Base-by-base conservation (phyloP, 2,888 invertebrate species). In the Synergus itoensis region DNA sequence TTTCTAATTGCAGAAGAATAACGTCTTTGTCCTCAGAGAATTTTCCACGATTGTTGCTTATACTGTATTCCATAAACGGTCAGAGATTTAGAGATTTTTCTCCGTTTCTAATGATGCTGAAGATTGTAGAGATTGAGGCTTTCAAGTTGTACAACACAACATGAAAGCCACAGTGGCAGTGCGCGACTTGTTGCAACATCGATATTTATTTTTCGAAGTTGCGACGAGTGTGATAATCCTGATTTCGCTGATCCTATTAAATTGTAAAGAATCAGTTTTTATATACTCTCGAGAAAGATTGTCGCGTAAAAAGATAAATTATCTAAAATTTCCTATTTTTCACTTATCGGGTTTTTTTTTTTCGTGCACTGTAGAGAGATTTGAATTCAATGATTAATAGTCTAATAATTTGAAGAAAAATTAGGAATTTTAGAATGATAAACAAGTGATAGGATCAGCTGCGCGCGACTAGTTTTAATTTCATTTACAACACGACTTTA, bases 381-480 rank as follows among this genome's bases (percentile, higher is more conserved):
- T 12, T 60, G 21, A 12, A 21, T 9, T 60, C 11, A 28, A 18
- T 60, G 60, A 21, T 53, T 36, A 40, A 41, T 11, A 65, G 41
- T 67, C 1, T 4, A 45, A 12, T 18, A 12, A 41, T 67, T 14
- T 18, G 5, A 21, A 11, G 21, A 60, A 60, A 60, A 60, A 60
- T 67, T 18, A n/a, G 64, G 36, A 65, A 65, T 65, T 65, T 65
- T 65, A 40, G 64, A 65, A 40, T 77, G 11, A 41, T 21, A 53
- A 14, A 18, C n/a, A 41, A 48, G n/a, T 57, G 82, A 83, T 89
- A 89, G 88, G 88, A 86, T 86, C 86, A 82, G 88, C 88, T 86
- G 86, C 86, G 91, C 89, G 91, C 89, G 89, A 86, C 77, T 87
- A 86, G 84, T 80, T 84, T 79, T 84, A 73, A 73, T 73, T 73